Evolutionary conservation across 2,797 vertebrate species (phyloP).

Genomic region (Taenioides sp.): DNA sequence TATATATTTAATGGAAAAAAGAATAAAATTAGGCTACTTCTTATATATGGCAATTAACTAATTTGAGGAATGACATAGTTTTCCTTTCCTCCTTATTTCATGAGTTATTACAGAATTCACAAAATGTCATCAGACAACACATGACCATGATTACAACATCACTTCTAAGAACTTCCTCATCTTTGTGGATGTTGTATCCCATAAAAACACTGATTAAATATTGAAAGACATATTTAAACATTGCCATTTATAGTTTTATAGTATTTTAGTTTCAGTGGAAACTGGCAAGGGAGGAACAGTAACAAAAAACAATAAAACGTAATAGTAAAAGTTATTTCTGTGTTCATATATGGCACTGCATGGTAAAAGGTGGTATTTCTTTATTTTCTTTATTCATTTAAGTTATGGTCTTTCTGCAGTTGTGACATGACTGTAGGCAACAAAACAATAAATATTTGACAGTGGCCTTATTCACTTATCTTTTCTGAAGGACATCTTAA

Average conservation of each 20-base stretch:
- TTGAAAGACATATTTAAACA: no score
- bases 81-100: no score
- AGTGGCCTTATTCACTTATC: constrained; percentile 45
- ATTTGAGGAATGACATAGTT: no score
- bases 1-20: no score
- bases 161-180: neutral
- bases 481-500: constrained; percentile 45
- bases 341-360: neutral
- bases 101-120: neutral
- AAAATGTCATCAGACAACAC: neutral
- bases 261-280: neutral
- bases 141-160: neutral
- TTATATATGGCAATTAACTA: no score
- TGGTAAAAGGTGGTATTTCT: no score
- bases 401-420: neutral
- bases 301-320: neutral
- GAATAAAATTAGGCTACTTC: no score
- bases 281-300: neutral
- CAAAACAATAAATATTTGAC: constrained; percentile 18
- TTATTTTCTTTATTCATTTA: no score
- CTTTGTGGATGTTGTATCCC: neutral
- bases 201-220: neutral
- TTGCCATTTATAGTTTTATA: neutral
- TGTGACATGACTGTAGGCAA: constrained; percentile 1
- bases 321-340: neutral